Conservation (phyloP, 2,797 vertebrate species). For the Gymnoscopelus microlampas region DNA sequence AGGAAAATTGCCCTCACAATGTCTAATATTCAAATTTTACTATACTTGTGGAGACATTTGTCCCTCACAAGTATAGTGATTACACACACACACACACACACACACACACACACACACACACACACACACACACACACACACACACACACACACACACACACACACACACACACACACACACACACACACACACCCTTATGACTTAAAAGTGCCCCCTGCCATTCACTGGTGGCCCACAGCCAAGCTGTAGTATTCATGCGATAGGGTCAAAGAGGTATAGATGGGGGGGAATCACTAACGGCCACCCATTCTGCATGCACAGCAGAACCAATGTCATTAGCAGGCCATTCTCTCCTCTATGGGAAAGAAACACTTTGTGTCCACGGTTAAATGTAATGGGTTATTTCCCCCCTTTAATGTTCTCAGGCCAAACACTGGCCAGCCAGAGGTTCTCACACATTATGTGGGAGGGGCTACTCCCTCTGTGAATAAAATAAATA, state of each 20-base stretch:
- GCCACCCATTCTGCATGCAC: slow-evolving; percentile 37
- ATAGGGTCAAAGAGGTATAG: slow-evolving; percentile 52
- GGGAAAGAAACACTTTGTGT: slow-evolving; percentile 43
- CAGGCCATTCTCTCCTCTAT: slow-evolving; percentile 2
- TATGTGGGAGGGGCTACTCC: slow-evolving; percentile 36
- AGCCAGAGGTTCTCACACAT: slow-evolving; percentile 16
- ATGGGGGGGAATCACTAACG: slow-evolving; percentile 28
- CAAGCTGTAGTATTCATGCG: slow-evolving; percentile 56
- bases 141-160: slow-evolving; percentile 18
- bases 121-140: no score
- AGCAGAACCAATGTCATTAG: slow-evolving; percentile 27
- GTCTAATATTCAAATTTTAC: no score
- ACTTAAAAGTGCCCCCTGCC: slow-evolving; percentile 61
- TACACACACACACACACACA: no score
- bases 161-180: slow-evolving; percentile 22
- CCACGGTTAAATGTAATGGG: slow-evolving; percentile 57
- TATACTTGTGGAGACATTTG: no score
- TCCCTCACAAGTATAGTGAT: no score
- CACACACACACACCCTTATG: slow-evolving; percentile 41
- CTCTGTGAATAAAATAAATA: slow-evolving; percentile 1
- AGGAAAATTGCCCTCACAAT: no score
- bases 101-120: no score
- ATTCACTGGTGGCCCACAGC: slow-evolving; percentile 55
- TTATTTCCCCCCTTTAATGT: slow-evolving; percentile 64
- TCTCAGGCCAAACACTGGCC: slow-evolving; percentile 18